These are phyloP conservation scores for Linhomoeus sp. DNA, from an alignment of 2,888 invertebrate species.

Conservation along the genomic window DNA sequence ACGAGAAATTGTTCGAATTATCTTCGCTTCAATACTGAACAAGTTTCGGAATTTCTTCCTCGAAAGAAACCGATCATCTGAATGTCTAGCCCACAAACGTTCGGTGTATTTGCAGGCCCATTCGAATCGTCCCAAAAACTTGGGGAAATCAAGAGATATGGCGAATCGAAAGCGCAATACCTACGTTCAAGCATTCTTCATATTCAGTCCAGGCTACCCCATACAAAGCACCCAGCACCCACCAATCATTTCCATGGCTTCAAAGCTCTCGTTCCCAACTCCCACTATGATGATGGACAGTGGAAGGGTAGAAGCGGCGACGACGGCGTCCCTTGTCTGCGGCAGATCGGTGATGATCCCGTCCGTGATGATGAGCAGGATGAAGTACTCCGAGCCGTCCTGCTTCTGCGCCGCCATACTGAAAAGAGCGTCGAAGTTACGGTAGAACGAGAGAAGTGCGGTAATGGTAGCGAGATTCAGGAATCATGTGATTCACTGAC, in stretches of 20 bases:
- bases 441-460: conserved; percentile 5
- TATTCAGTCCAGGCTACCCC: too few species aligned
- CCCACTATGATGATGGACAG: conserved; percentile 41
- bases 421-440: not conserved
- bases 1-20: too few species aligned
- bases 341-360: conserved; percentile 41
- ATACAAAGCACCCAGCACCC: too few species aligned
- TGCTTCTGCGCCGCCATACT: conserved; percentile 33
- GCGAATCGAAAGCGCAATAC: too few species aligned
- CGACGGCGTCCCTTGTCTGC: conserved; percentile 11
- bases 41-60: too few species aligned
- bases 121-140: too few species aligned
- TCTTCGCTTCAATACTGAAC: too few species aligned
- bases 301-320: conserved; percentile 11
- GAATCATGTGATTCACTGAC: not conserved
- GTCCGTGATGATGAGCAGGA: conserved; percentile 40
- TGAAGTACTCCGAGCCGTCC: conserved; percentile 38
- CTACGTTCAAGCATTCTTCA: too few species aligned
- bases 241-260: conserved; percentile 18
- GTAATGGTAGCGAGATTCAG: not conserved
- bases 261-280: conserved; percentile 40
- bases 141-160: too few species aligned
- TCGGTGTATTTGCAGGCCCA: too few species aligned
- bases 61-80: too few species aligned
- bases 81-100: too few species aligned